Base-by-base conservation (phyloP, 2,113 vertebrate species). In the Grallaria varia region DNA sequence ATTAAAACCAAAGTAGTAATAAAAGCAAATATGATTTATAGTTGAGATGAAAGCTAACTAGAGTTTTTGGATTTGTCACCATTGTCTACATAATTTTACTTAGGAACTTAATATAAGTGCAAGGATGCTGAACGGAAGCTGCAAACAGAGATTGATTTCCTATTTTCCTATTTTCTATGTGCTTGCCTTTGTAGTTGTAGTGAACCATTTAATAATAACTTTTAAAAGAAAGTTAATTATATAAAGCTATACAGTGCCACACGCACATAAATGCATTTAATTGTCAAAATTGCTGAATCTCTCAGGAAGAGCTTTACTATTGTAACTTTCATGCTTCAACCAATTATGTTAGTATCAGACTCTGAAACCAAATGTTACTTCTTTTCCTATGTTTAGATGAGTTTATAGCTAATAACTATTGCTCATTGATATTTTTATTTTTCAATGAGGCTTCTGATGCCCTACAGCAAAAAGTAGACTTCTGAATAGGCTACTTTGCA, bases 211-310 rank as follows among this genome's bases (percentile, higher is more conserved):
- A 87, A 87, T 75, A 94, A 84, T 55, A 80, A 59, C 0, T 2
- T 73, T 63, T 71, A 74, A 80, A 95, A 89, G 24, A 68, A 94
- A 93, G 20, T 74, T 84, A 86, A 80, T 69, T 95, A 59, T 66
- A 55, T 31, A 59, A 74, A 81, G 33, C 33, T 86, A 12, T 59
- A 66, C 35, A 63, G 30, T 63, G 52, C 35, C 22, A 67, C 39
- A 75, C n/a, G 62, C 39, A 60, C 4, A 69, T 24, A 92, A 81
- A 87, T 89, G 15, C 5, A 78, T 78, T 74, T 62, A 67, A 87
- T 78, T 84, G 30, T 81, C 77, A 94, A 77, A 92, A 69, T 40
- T 50, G 37, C 37, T 66, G 82, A 86, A 77, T 80, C 49, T 84
- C 17, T 35, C 39, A 60, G 58, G 47, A 88, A 83, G 24, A 85